Percentiles rank a stretch among this genome's conserved stretches.
Conservation (phyloP, 2,888 invertebrate species). For the Ptycholaimellus sp. region DNA sequence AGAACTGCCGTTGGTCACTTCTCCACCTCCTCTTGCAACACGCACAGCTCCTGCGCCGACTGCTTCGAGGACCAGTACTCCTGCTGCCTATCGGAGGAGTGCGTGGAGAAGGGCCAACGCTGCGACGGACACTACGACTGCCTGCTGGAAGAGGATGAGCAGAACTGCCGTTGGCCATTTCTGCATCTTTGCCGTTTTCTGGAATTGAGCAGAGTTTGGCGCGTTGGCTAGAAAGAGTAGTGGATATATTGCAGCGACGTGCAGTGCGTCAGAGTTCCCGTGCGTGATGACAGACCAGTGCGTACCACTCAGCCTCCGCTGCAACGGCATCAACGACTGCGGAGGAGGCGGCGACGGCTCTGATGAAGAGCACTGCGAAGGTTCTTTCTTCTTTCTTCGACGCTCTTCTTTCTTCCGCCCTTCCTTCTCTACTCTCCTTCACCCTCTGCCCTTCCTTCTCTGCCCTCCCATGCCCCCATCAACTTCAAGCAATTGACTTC, state of each 20-base stretch:
- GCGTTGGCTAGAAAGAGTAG: not conserved
- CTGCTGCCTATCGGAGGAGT: slow-evolving; percentile 4
- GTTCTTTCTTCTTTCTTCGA: slow-evolving; percentile 10
- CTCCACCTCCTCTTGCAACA: not conserved
- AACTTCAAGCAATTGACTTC: slow-evolving; percentile 3
- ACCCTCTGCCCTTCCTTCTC: not conserved
- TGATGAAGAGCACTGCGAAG: slow-evolving; percentile 20
- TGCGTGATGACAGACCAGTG: slow-evolving; percentile 23
- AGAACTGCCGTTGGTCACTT: slow-evolving; percentile 20
- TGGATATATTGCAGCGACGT: slow-evolving; percentile 13
- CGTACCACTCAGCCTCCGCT: slow-evolving; percentile 16
- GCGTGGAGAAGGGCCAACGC: slow-evolving; percentile 9
- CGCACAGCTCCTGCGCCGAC: too few species aligned
- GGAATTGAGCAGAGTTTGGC: not conserved
- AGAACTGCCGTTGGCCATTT: not conserved
- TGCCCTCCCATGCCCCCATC: too few species aligned
- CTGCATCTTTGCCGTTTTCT: not conserved
- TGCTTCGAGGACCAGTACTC: slow-evolving; percentile 3
- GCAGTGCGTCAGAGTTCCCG: slow-evolving; percentile 19
- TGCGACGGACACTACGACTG: slow-evolving; percentile 24
- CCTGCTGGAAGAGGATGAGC: slow-evolving; percentile 16
- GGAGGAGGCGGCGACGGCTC: slow-evolving; percentile 21
- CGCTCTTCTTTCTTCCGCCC: not conserved
- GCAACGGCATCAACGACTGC: slow-evolving; percentile 22
- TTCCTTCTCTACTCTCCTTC: not conserved